phyloP scores from a whole-genome alignment of 2,113 vertebrate species.

The Phaetusa simplex region DNA sequence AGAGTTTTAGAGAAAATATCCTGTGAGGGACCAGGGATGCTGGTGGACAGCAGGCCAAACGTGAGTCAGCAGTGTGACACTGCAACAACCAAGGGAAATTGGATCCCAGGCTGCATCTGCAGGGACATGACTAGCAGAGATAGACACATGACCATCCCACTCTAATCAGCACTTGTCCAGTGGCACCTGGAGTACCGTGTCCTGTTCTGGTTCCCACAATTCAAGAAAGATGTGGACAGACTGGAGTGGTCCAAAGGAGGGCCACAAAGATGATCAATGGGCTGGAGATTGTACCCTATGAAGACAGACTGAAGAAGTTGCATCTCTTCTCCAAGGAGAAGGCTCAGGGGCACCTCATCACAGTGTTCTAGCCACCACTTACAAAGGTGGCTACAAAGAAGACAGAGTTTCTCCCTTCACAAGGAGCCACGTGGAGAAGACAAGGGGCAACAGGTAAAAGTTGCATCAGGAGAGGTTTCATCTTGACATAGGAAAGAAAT shows the following conservation, averaged over 20 bases:
- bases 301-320: not conserved
- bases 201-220: not conserved
- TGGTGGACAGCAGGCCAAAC: not conserved
- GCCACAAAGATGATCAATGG: not conserved
- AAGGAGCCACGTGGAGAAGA: too few species aligned
- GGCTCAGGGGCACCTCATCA: not conserved
- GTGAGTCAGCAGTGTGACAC: not conserved
- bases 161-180: not conserved
- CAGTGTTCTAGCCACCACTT: not conserved
- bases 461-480: not conserved
- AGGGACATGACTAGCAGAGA: too few species aligned
- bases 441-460: not conserved
- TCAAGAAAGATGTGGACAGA: not conserved
- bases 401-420: not conserved
- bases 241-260: not conserved
- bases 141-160: accelerated
- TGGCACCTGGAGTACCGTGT: not conserved
- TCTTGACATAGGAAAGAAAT: not conserved
- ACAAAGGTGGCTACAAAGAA: not conserved
- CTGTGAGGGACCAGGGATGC: not conserved
- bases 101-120: not conserved
- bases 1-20: not conserved
- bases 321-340: not conserved
- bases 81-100: not conserved
- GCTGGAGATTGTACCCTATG: not conserved